Base-by-base conservation (phyloP, 2,113 vertebrate genomes). In the Mormyrus iriodes region DNA sequence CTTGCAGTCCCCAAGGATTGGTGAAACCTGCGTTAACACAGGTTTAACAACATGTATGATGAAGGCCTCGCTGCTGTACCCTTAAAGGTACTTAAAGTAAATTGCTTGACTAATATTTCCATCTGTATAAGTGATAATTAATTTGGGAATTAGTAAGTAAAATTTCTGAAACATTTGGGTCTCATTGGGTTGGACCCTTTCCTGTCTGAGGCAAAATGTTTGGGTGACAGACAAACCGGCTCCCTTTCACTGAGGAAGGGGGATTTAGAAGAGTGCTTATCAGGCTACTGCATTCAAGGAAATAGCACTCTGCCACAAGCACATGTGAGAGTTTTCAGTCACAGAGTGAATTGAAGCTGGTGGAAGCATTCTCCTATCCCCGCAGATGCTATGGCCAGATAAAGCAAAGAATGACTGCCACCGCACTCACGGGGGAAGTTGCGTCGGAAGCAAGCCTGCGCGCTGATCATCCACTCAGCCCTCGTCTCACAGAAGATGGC, bases 401-500 rank as follows among this genome's bases (percentile, higher is more conserved):
- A 58, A 58, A n/a, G 0, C 21, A 1, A 1, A 58, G 55, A n/a
- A n/a, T n/a, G n/a, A 24, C 24, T 7, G 39, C 76, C 19, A 21
- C 24, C 9, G 0, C 1, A 44, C 86, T 65, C 95, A 99, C 98
- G 94, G 90, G 98, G 98, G 82, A 97, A 99, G 94, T 98, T 99
- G 93, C 92, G 95, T 93, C 97, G 97, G 93, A 99, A 99, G 95
- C 98, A 99, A 39, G 98, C 92, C 91, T 99, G 97, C 7, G 98
- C 98, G 0, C 96, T 91, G 58, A 99, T 97, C 96, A 99, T 98
- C 98, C 98, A 99, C 87, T 99, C 98, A 0, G 97, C 97, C 91
- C 98, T 95, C 27, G 98, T 99, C 94, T 99, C 98, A 89, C 98
- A 99, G 92, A 99, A 99, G 88, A 99, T 97, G 31, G 96, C 98